Conservation (phyloP, 2,797 vertebrate species). For the Sparus aurata region DNA sequence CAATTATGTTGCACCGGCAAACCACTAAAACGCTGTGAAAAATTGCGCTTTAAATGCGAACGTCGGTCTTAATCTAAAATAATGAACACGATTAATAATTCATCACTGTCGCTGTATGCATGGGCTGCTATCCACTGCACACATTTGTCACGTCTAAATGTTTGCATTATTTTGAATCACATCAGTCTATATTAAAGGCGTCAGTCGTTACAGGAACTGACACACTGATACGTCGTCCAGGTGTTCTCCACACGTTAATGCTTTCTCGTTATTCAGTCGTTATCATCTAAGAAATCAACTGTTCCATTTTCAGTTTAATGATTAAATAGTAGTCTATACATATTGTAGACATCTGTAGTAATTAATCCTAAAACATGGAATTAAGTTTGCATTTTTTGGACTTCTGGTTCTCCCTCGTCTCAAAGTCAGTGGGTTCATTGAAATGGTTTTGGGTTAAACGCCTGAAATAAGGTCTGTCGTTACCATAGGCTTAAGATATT, state of each 20-base stretch:
- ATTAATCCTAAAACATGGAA: too few species aligned
- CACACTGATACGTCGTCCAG: neutral
- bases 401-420: too few species aligned
- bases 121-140: constrained; percentile 3
- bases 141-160: constrained; percentile 44
- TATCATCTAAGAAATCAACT: neutral
- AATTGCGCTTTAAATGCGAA: constrained; percentile 22
- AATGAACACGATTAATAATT: constrained; percentile 63
- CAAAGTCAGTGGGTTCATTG: too few species aligned
- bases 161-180: constrained; percentile 41
- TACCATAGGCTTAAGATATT: too few species aligned
- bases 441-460: too few species aligned
- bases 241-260: neutral
- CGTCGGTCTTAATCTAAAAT: constrained; percentile 43
- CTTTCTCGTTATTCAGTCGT: too few species aligned
- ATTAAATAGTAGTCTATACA: neutral
- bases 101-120: constrained; percentile 26
- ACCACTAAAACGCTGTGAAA: constrained; percentile 20
- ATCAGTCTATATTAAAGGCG: neutral
- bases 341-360: too few species aligned
- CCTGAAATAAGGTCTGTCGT: too few species aligned
- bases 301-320: neutral
- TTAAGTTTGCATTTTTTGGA: too few species aligned
- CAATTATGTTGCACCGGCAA: constrained; percentile 3
- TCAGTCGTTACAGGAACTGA: constrained; percentile 1